Conservation (phyloP, 2,888 invertebrate genomes). For the Eupithecia exiguata region DNA sequence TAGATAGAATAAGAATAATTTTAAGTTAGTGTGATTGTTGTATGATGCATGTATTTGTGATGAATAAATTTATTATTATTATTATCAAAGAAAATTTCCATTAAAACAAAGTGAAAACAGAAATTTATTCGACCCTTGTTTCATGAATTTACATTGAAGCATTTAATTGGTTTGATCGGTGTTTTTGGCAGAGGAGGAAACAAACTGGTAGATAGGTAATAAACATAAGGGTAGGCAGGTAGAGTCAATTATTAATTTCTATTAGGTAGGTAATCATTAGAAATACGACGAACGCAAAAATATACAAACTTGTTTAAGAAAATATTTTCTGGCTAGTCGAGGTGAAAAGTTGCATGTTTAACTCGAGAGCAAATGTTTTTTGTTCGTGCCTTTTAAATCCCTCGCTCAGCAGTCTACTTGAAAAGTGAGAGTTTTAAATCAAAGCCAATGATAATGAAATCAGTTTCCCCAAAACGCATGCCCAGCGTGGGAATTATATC, state of each 20-base stretch:
- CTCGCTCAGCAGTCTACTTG: no score
- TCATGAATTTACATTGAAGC: slow-evolving; percentile 19
- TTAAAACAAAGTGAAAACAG: slow-evolving; percentile 25
- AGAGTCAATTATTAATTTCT: not conserved
- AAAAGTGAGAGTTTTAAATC: not conserved
- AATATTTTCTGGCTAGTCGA: no score
- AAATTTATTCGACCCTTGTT: slow-evolving; percentile 7
- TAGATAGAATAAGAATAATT: no score
- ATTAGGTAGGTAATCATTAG: not conserved
- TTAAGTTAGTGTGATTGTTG: no score
- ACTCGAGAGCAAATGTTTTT: no score
- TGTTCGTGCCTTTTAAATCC: no score
- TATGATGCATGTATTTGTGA: no score
- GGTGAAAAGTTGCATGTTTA: no score
- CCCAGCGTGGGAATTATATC: not conserved
- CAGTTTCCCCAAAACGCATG: not conserved
- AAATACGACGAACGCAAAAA: not conserved
- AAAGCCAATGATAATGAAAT: not conserved
- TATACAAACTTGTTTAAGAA: no score
- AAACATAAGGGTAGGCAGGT: not conserved
- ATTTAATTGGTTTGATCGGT: slow-evolving; percentile 19
- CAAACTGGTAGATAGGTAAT: not conserved
- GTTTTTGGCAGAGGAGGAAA: slow-evolving; percentile 6
- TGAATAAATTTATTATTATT: no score
- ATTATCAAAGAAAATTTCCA: slow-evolving; percentile 34